phyloP scores from a whole-genome alignment of 2,888 invertebrate species.

The Lochmaea crataegi region DNA sequence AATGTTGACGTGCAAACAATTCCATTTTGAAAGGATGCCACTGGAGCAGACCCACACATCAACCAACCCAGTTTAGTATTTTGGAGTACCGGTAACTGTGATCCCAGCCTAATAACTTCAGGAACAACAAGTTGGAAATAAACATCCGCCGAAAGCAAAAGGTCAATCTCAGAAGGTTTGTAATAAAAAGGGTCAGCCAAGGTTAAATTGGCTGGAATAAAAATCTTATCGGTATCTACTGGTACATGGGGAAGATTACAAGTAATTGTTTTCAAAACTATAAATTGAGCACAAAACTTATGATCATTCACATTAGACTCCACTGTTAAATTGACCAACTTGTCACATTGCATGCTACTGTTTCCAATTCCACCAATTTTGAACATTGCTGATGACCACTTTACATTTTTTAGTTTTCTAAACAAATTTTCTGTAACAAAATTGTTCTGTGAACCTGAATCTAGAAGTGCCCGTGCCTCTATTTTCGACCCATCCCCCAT shows the following conservation, averaged over 20 bases:
- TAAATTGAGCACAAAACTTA: no score
- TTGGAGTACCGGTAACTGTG: not conserved
- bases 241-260: not conserved
- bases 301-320: not conserved
- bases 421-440: not conserved
- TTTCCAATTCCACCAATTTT: not conserved
- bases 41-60: not conserved
- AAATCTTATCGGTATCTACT: not conserved
- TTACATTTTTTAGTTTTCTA: not conserved
- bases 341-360: not conserved
- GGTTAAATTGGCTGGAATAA: not conserved
- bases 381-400: not conserved
- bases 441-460: no score
- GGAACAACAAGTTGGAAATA: not conserved
- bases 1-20: not conserved
- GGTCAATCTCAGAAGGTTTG: not conserved
- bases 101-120: not conserved
- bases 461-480: no score
- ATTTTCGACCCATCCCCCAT: no score
- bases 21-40: not conserved
- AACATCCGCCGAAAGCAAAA: not conserved
- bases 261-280: not conserved
- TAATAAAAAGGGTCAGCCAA: not conserved
- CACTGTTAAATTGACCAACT: not conserved
- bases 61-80: slow-evolving; percentile 2